These are phyloP conservation scores for Volucella bombylans DNA, from an alignment of 2,888 invertebrate species.

Conservation along the genomic window DNA sequence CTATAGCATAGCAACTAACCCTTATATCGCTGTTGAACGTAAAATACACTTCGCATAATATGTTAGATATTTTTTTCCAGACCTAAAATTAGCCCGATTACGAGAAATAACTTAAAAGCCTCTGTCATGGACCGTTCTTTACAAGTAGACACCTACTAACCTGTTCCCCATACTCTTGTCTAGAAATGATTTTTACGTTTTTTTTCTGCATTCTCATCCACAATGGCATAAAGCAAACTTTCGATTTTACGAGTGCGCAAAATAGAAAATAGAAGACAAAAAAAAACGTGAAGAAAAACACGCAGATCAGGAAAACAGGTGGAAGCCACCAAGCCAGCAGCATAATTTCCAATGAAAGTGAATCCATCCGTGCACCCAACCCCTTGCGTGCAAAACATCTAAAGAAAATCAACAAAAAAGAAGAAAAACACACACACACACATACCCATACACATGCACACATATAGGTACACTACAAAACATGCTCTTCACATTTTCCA, in stretches of 20 bases:
- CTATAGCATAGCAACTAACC: no score
- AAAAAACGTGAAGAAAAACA: constrained; percentile 51
- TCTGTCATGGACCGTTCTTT: no score
- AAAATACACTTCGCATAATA: no score
- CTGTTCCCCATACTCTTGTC: constrained; percentile 12
- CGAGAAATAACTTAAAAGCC: no score
- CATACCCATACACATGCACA: no score
- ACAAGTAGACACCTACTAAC: neutral
- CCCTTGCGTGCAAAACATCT: neutral
- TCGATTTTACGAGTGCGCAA: constrained; percentile 59
- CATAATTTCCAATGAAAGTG: constrained; percentile 73
- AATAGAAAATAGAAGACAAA: constrained; percentile 26
- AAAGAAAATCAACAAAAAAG: neutral
- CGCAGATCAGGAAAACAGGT: constrained; percentile 71
- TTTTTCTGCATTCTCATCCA: constrained; percentile 4
- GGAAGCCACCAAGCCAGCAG: constrained; percentile 61
- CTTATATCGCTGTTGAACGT: no score
- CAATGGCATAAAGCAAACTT: constrained; percentile 46
- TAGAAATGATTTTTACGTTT: neutral
- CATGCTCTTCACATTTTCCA: constrained; percentile 60
- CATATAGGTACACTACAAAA: no score
- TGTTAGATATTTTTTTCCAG: no score
- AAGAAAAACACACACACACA: neutral
- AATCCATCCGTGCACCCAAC: constrained; percentile 44
- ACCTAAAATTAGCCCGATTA: no score